Conservation (phyloP, 2,888 invertebrate species). For the Ditula angustiorana region DNA sequence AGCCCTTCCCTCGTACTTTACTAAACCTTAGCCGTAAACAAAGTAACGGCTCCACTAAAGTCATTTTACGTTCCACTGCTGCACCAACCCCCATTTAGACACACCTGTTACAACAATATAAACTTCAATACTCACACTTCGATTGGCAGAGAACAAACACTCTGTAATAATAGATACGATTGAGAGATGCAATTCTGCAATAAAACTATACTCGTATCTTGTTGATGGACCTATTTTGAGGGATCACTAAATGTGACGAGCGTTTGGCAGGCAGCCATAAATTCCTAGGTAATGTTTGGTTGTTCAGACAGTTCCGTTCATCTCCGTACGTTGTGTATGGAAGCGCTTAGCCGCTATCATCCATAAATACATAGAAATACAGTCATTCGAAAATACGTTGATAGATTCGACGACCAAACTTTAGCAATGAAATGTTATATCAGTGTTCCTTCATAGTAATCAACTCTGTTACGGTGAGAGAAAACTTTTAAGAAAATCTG, state of each 20-base stretch:
- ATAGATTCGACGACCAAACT: background rate
- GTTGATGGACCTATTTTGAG: constrained; percentile 62
- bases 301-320: constrained; percentile 47
- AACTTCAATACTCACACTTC: background rate
- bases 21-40: background rate
- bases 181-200: constrained; percentile 45
- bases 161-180: constrained; percentile 14
- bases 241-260: constrained; percentile 51
- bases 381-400: constrained; percentile 1
- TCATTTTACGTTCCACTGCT: background rate
- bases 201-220: constrained; percentile 57
- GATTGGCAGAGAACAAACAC: background rate
- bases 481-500: too few species aligned
- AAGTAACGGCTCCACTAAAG: background rate
- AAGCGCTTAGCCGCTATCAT: constrained; percentile 25
- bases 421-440: too few species aligned
- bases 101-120: background rate
- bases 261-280: constrained; percentile 62
- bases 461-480: too few species aligned
- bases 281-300: constrained; percentile 56
- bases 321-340: constrained; percentile 45
- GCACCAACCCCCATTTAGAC: background rate
- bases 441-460: too few species aligned
- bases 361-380: background rate
- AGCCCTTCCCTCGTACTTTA: background rate